Evolutionary conservation across 2,797 vertebrate genomes (phyloP).

Genomic region (Acanthiza pusilla): DNA sequence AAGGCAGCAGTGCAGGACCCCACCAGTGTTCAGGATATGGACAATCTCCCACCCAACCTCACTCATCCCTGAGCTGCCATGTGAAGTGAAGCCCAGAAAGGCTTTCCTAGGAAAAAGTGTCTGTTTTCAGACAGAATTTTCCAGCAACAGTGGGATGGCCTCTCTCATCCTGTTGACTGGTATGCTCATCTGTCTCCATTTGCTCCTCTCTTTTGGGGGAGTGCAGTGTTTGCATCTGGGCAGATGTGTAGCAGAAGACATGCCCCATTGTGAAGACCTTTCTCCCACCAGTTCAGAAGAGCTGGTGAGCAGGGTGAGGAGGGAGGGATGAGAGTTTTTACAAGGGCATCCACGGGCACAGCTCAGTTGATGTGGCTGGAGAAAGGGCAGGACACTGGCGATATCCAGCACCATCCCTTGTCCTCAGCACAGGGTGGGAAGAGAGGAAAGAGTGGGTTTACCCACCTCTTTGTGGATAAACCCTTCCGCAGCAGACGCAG

Average conservation of each 20-base stretch:
- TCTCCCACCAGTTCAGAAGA: not conserved
- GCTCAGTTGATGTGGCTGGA: not conserved
- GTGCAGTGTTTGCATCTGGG: not conserved
- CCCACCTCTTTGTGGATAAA: not conserved
- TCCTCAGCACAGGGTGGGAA: not conserved
- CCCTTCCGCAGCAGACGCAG: not conserved
- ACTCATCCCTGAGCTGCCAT: not conserved
- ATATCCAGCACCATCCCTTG: not conserved
- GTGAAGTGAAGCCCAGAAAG: rapidly evolving
- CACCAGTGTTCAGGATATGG: not conserved
- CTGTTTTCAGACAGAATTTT: not conserved
- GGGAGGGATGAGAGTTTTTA: not conserved
- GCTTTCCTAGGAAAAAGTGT: not conserved
- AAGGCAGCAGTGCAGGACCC: not conserved
- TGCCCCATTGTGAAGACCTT: not conserved
- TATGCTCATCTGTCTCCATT: not conserved
- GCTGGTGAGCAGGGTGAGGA: not conserved
- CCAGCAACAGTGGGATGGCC: not conserved
- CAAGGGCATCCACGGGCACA: rapidly evolving
- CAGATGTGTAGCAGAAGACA: not conserved
- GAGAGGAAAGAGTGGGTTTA: not conserved
- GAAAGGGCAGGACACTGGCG: not conserved
- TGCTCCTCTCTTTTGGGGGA: not conserved
- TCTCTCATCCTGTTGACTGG: not conserved
- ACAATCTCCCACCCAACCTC: not conserved